These are phyloP conservation scores for Lepidonotus clava DNA, from an alignment of 2,888 invertebrate genomes.

Conservation along the genomic window DNA sequence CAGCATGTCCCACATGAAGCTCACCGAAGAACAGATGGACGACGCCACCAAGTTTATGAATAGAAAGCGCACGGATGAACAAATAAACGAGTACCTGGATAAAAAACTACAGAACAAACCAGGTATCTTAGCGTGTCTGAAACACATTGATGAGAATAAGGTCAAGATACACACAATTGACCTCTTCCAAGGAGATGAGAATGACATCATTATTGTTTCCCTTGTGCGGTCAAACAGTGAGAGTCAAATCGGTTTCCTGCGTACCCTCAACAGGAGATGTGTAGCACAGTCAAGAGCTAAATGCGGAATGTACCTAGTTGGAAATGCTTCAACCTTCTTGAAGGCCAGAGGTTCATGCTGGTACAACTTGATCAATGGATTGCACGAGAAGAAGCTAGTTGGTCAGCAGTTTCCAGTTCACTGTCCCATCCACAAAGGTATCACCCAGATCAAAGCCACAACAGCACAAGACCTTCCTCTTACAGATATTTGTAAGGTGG, in stretches of 20 bases:
- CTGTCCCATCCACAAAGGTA: conserved; percentile 54
- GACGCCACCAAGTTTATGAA: no score
- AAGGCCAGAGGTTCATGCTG: neutral
- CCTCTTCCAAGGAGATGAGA: conserved; percentile 72
- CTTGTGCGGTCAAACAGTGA: conserved; percentile 70
- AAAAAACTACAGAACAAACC: no score
- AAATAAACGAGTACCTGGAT: no score
- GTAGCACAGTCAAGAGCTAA: conserved; percentile 71
- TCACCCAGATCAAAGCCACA: conserved; percentile 56
- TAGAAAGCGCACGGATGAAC: no score
- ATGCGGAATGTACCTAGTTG: conserved; percentile 62
- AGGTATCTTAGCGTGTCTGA: no score
- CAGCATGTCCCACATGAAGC: no score
- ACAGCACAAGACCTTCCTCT: conserved; percentile 42
- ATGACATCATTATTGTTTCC: conserved; percentile 72
- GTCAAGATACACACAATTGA: conserved; percentile 69
- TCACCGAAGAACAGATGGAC: no score
- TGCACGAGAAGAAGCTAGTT: neutral
- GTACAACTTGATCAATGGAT: conserved; percentile 13
- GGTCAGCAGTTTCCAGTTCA: conserved; percentile 32
- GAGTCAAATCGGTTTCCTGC: conserved; percentile 75
- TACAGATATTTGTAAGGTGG: conserved; percentile 38
- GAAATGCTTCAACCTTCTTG: conserved; percentile 58
- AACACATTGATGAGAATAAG: neutral
- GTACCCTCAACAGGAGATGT: conserved; percentile 73